phyloP scores from a whole-genome alignment of 2,797 vertebrate species.

The Agapornis canus region DNA sequence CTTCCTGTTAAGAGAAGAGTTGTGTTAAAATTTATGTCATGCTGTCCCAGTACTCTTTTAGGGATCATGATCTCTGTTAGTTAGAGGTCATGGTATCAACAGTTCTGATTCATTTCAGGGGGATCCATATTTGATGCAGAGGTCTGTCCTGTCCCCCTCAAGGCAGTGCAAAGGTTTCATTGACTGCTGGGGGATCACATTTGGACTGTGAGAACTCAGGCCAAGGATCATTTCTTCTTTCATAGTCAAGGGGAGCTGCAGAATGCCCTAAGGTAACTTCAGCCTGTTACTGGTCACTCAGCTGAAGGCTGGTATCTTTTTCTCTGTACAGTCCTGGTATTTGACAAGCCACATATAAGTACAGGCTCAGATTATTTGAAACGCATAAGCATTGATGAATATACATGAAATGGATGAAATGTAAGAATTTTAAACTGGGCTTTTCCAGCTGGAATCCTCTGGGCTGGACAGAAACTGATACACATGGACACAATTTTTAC shows the following conservation, averaged over 20 bases:
- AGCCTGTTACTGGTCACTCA: background rate
- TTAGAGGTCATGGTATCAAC: background rate
- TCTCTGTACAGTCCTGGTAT: background rate
- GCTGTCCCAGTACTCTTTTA: background rate
- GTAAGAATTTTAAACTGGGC: background rate
- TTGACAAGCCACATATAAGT: rapidly evolving
- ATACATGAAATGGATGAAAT: background rate
- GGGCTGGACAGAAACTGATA: background rate
- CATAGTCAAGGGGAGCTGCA: background rate
- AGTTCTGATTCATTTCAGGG: background rate
- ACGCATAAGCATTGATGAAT: background rate
- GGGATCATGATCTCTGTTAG: background rate
- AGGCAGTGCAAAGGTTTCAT: background rate
- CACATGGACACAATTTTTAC: background rate
- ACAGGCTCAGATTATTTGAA: background rate
- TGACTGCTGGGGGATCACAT: background rate
- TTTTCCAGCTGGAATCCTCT: background rate
- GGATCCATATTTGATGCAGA: rapidly evolving
- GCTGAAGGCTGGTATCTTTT: background rate
- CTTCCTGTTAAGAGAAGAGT: background rate
- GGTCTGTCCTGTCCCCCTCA: background rate
- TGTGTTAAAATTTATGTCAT: background rate
- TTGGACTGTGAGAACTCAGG: background rate
- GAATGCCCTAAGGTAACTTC: background rate
- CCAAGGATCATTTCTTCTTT: background rate